Evolutionary conservation across 2,888 invertebrate species (phyloP).

Genomic region (Girardia tigrina): DNA sequence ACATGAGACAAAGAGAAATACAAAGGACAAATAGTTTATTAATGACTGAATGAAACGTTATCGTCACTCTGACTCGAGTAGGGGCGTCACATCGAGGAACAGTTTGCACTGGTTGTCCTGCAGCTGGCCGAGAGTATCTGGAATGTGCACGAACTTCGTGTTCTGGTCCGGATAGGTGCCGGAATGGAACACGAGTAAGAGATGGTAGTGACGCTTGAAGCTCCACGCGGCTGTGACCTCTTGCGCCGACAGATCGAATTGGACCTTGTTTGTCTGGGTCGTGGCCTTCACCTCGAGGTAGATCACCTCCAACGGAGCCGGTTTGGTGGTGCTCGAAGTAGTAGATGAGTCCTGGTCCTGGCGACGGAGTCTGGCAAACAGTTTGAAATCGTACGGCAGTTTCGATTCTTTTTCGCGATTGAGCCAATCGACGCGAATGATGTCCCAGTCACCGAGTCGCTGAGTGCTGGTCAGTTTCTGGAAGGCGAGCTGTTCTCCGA

Average conservation of each 20-base stretch:
- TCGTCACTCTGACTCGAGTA: neutral
- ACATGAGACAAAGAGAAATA: no score
- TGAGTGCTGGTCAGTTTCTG: neutral
- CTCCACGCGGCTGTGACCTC: neutral
- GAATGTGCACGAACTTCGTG: neutral
- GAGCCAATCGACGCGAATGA: neutral
- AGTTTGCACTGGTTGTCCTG: neutral
- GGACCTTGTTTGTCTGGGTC: neutral
- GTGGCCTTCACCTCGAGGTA: conserved; percentile 10
- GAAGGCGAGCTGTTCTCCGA: neutral
- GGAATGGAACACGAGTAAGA: neutral
- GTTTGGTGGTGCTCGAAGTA: neutral
- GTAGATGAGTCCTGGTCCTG: no score
- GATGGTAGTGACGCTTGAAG: neutral
- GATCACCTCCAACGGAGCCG: neutral
- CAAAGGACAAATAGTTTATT: no score
- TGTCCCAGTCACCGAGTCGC: neutral
- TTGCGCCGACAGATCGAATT: neutral
- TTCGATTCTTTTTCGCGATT: neutral
- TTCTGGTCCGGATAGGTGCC: neutral
- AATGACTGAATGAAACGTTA: no score
- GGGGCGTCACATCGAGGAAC: neutral
- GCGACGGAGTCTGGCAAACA: no score
- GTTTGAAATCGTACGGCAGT: conserved; percentile 13
- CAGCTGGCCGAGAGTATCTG: neutral